phyloP scores from a whole-genome alignment of 2,797 vertebrate genomes.

The Micrastur ruficollis region DNA sequence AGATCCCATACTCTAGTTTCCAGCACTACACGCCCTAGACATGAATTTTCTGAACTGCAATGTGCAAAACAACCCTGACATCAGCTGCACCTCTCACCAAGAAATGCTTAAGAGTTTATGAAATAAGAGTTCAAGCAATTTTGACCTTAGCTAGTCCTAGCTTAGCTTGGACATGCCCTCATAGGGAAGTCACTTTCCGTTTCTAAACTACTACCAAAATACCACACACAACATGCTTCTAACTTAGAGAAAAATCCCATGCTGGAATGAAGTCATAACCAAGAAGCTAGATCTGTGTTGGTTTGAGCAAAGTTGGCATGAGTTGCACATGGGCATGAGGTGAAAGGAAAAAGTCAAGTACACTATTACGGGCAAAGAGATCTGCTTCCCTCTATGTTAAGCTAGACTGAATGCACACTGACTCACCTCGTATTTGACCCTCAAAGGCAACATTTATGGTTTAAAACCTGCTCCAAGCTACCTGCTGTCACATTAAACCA shows the following conservation, averaged over 20 bases:
- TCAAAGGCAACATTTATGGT: background rate
- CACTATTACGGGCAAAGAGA: background rate
- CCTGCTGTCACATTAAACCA: background rate
- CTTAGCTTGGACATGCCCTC: background rate
- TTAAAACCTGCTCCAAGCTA: background rate
- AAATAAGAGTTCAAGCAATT: background rate
- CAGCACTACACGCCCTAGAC: background rate
- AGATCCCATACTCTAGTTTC: background rate
- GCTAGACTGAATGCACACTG: background rate
- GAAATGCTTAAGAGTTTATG: background rate
- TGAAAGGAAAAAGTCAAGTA: background rate
- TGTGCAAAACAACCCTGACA: background rate
- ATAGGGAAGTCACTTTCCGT: background rate
- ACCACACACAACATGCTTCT: background rate
- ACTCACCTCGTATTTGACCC: background rate
- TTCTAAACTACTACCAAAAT: background rate
- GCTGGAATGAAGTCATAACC: background rate
- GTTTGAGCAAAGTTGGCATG: background rate
- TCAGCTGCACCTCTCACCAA: background rate
- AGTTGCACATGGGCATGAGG: background rate
- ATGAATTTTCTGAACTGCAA: background rate
- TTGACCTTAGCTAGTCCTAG: background rate
- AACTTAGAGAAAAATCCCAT: background rate
- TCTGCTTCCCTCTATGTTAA: background rate
- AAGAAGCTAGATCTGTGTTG: background rate